A percentile compares a stretch with the other conserved stretches of the same genome.
These are phyloP conservation scores for Lasiurus borealis DNA, from an alignment of 2,113 vertebrate species.

Conservation along the genomic window DNA sequence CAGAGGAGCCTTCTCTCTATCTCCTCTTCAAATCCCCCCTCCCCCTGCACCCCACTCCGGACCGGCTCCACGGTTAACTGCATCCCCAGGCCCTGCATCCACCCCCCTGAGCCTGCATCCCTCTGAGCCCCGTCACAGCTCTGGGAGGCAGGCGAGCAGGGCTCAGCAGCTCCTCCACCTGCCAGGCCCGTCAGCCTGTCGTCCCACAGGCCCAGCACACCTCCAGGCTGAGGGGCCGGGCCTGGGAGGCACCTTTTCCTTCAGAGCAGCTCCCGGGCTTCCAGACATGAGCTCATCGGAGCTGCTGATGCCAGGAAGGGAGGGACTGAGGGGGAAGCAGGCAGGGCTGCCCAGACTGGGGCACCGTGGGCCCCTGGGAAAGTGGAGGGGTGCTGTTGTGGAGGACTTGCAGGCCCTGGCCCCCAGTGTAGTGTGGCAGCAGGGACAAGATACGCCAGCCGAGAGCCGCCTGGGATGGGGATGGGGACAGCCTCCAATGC, in stretches of 20 bases:
- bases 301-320: slow-evolving; percentile 78
- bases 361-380: neutral
- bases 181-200: neutral
- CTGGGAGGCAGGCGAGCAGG: neutral
- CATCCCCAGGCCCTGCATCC: neutral
- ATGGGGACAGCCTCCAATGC: neutral
- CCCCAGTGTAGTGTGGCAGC: neutral
- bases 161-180: neutral
- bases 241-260: slow-evolving; percentile 72
- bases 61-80: neutral
- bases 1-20: neutral
- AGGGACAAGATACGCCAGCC: neutral
- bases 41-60: fast-evolving
- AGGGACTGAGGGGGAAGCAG: slow-evolving; percentile 68
- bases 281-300: slow-evolving; percentile 80
- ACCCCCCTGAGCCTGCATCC: neutral
- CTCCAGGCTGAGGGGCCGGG: slow-evolving; percentile 26
- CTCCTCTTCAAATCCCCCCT: neutral
- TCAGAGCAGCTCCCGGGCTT: slow-evolving; percentile 71
- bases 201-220: neutral
- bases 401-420: neutral
- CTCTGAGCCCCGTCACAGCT: neutral
- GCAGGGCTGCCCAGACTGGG: slow-evolving; percentile 38
- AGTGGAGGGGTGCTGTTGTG: neutral
- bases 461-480: neutral